Conservation (phyloP, 37 sponge, comb jelly and placozoan genomes). For the Beroe ovata region DNA sequence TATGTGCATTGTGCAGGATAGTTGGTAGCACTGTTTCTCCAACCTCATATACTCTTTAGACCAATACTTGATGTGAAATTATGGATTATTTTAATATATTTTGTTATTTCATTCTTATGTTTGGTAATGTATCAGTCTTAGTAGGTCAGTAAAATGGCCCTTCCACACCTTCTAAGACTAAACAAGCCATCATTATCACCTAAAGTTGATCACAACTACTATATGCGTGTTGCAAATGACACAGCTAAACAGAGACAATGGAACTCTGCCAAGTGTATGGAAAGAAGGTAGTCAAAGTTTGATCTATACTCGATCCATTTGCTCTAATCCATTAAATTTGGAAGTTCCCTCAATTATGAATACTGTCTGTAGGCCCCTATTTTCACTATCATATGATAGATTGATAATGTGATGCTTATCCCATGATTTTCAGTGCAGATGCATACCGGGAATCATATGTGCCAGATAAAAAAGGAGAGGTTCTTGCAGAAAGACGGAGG, state of each 20-base stretch:
- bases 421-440: conserved; percentile 24
- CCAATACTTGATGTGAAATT: too few relatives aligned
- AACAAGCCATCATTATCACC: neutral
- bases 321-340: too few relatives aligned
- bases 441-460: conserved; percentile 17
- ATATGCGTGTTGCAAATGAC: conserved; percentile 2
- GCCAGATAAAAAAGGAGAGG: conserved; percentile 27
- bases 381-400: neutral
- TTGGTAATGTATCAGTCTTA: too few relatives aligned
- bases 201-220: conserved; percentile 18
- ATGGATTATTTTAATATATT: too few relatives aligned
- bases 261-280: conserved; percentile 42
- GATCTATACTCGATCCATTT: too few relatives aligned
- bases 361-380: too few relatives aligned
- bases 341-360: too few relatives aligned
- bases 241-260: conserved; percentile 48
- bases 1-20: too few relatives aligned
- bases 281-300: conserved; percentile 45
- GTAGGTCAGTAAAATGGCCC: too few relatives aligned
- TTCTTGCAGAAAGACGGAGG: conserved; percentile 16
- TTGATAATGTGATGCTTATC: neutral
- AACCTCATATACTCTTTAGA: too few relatives aligned
- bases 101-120: too few relatives aligned
- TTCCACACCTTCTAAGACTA: conserved; percentile 5
- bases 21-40: too few relatives aligned